A percentile compares a stretch with the other conserved stretches of the same genome.
phyloP scores from a whole-genome alignment of 2,113 vertebrate species.

The Ranitomeya variabilis region DNA sequence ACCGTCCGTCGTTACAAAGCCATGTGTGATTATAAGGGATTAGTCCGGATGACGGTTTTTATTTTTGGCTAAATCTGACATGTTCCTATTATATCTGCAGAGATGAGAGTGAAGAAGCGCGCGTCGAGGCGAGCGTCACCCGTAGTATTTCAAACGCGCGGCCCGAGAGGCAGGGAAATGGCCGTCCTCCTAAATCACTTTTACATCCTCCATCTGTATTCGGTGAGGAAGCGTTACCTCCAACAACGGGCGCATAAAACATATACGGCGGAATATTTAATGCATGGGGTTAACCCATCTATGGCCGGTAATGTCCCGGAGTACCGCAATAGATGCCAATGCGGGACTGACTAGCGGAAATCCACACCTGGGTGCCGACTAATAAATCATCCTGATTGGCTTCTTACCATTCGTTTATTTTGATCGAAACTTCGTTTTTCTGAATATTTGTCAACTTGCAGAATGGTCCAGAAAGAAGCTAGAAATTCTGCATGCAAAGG shows the following conservation, averaged over 20 bases:
- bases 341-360: not conserved
- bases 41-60: not conserved
- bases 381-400: no score
- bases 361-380: no score
- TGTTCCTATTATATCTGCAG: not conserved
- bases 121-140: not conserved
- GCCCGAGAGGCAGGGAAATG: constrained; percentile 14
- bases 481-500: no score
- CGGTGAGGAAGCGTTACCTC: constrained; percentile 6
- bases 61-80: not conserved
- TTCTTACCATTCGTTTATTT: no score
- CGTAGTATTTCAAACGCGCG: constrained; percentile 11
- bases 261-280: constrained; percentile 4
- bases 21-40: constrained; percentile 4
- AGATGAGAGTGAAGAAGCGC: not conserved
- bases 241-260: constrained; percentile 15
- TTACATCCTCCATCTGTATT: constrained; percentile 30
- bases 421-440: no score
- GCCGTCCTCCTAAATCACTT: constrained; percentile 8
- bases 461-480: no score
- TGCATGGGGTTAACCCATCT: not conserved
- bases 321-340: not conserved
- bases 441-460: no score
- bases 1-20: not conserved
- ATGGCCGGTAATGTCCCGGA: not conserved